Evolutionary conservation across 2,797 vertebrate genomes (phyloP), one percentile per base, ranked within the genome.

Genomic region (Syngnathus rostellatus): DNA sequence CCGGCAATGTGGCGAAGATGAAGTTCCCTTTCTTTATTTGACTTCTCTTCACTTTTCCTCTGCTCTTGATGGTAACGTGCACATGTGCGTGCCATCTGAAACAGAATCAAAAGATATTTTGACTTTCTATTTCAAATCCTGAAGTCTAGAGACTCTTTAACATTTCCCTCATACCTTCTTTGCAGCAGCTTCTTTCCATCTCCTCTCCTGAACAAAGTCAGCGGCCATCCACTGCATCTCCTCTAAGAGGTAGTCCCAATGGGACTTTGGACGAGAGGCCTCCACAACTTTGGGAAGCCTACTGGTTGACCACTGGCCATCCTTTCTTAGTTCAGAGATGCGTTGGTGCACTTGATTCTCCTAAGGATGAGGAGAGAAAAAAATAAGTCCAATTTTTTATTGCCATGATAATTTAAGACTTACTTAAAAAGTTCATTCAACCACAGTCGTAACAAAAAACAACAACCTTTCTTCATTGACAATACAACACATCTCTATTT

Each of bases 211-310:
- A 51, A 95, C 94, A 73, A 99, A 99, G 80, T 99, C 97, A 2
- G 96, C 94, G 39, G 97, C 97, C 97, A 99, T 97, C 97, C 97
- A 99, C 78, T 95, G 96, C 95, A 98, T 98, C 85, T 99, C 97
- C 80, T 98, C 96, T 75, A 98, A 85, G 59, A 99, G 91, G 79
- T 97, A 99, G 85, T 99, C 97, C 97, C 97, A 99, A 17, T 99
- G 97, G 6, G 95, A 95, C 73, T 95, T 97, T 64, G 96, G 93
- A 65, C 97, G 92, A 0, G 92, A 92, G 21, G 93, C 87, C 77
- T 99, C 97, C 76, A 96, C 93, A 21, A 99, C 92, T 65, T 95
- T 98, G 2, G 97, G 97, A 23, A 99, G 87, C 17, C 95, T 84
- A 69, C 96, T 92, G 60, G 93, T 86, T 0, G 95, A 96, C 97